Evolutionary conservation across 2,113 vertebrate species (phyloP).

Genomic region (Microcebus ravelobensis): DNA sequence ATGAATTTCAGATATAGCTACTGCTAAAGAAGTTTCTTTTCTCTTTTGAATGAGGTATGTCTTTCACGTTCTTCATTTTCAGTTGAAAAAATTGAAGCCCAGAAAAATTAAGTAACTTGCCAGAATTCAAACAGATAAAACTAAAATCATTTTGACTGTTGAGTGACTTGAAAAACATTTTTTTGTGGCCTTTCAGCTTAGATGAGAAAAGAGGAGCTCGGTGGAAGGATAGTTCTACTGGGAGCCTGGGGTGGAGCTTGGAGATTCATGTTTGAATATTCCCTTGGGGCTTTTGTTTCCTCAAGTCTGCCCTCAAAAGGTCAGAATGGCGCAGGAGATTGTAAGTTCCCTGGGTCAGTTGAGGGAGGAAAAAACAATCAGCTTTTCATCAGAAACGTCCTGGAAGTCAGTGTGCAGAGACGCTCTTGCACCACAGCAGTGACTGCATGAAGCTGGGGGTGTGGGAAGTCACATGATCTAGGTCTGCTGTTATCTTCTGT

Average conservation of each 20-base stretch:
- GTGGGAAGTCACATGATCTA: neutral
- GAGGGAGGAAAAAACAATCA: neutral
- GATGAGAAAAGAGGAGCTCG: neutral
- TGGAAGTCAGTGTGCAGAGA: neutral
- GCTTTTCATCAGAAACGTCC: neutral
- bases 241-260: neutral
- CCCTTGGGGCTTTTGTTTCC: neutral
- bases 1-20: neutral
- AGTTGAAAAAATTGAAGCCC: neutral
- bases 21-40: neutral
- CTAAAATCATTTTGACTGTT: neutral
- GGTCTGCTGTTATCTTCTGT: neutral
- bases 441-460: neutral
- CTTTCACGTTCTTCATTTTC: neutral
- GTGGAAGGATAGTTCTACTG: neutral
- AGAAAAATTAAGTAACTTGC: neutral
- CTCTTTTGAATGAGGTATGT: neutral
- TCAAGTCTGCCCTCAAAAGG: neutral
- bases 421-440: neutral
- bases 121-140: neutral
- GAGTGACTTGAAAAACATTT: neutral
- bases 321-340: neutral
- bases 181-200: neutral
- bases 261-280: neutral
- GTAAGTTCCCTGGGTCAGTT: neutral